Evolutionary conservation across 37 sponge, comb jelly and placozoan genomes (phyloP).

Genomic region (Petrosia ficiformis): DNA sequence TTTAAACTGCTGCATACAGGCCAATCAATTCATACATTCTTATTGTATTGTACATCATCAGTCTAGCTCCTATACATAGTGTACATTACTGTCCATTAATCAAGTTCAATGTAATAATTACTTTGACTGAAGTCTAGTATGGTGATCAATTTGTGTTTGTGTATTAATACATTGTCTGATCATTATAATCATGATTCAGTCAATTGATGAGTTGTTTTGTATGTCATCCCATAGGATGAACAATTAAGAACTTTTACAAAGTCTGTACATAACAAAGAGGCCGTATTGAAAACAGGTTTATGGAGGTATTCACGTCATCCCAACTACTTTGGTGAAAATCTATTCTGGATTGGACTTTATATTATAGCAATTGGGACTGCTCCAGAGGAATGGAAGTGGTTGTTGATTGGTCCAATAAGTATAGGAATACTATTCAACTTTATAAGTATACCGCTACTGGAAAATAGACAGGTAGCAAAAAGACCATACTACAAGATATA

Average conservation of each 20-base stretch:
- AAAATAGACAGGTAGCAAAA: background rate
- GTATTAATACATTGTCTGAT: too few species aligned
- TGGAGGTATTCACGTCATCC: conserved; percentile 11
- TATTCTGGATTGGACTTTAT: background rate
- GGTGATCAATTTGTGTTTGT: too few species aligned
- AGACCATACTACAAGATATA: background rate
- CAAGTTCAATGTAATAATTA: too few species aligned
- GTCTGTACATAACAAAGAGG: background rate
- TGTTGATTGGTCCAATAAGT: background rate
- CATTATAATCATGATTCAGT: too few species aligned
- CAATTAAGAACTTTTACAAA: background rate
- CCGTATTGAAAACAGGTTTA: background rate
- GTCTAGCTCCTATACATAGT: too few species aligned
- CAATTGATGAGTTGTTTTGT: background rate
- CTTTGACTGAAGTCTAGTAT: too few species aligned
- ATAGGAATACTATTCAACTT: background rate
- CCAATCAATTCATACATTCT: too few species aligned
- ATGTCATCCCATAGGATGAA: background rate
- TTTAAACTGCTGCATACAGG: too few species aligned
- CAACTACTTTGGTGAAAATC: conserved; percentile 5
- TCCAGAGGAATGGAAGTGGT: conserved; percentile 1
- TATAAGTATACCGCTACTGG: background rate
- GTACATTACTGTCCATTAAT: too few species aligned
- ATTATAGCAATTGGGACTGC: background rate
- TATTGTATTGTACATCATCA: too few species aligned